phyloP scores from a whole-genome alignment of 2,888 invertebrate genomes.

The Caenorhabditis macrosperma region DNA sequence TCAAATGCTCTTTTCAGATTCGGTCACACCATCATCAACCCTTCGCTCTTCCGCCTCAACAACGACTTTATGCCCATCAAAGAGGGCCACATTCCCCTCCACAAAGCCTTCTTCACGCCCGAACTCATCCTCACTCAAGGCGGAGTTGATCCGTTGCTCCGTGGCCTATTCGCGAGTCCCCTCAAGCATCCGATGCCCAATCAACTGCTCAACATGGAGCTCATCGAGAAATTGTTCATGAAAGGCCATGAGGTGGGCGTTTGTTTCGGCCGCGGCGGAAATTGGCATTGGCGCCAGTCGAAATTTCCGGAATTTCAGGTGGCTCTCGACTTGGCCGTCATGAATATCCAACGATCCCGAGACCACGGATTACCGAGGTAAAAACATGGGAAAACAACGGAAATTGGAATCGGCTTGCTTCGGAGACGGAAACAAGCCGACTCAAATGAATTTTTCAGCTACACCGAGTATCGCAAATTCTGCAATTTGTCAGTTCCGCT shows the following conservation, averaged over 20 bases:
- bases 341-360: conserved; percentile 94
- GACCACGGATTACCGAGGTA: conserved; percentile 90
- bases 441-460: conserved; percentile 81
- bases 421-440: neutral
- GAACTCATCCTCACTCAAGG: conserved; percentile 97
- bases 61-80: conserved; percentile 84
- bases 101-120: conserved; percentile 95
- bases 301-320: conserved; percentile 84
- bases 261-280: neutral
- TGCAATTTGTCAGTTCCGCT: conserved; percentile 89
- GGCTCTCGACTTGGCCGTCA: conserved; percentile 94
- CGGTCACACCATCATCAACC: conserved; percentile 97
- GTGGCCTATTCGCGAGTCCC: conserved; percentile 88
- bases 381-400: conserved; percentile 4
- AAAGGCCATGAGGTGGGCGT: conserved; percentile 80
- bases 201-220: conserved; percentile 92
- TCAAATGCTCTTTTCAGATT: conserved; percentile 84
- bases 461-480: conserved; percentile 89
- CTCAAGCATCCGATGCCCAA: conserved; percentile 87
- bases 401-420: conserved; percentile 10
- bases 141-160: conserved; percentile 94
- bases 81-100: conserved; percentile 91
- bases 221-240: conserved; percentile 90
- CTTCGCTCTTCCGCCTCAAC: conserved; percentile 84
- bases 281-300: conserved; percentile 83